Percentiles rank a stretch among this genome's conserved stretches.
phyloP scores from a whole-genome alignment of 2,888 invertebrate genomes.

The Phrixothrix hirtus region DNA sequence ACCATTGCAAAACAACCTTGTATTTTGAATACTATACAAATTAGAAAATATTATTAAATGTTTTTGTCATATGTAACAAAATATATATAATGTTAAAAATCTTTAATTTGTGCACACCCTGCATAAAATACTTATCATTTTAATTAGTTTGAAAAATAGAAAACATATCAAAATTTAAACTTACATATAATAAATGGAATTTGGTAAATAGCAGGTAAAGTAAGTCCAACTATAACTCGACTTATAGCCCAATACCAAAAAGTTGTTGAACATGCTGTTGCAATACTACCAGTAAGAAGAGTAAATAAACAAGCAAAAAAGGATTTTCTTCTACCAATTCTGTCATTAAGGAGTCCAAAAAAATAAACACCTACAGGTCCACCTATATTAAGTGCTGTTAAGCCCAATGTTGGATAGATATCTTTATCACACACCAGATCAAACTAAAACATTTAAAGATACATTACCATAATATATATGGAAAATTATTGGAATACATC shows the following conservation, averaged over 20 bases:
- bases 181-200: slow-evolving; percentile 94
- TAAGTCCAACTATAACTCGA: slow-evolving; percentile 82
- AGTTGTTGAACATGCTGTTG: slow-evolving; percentile 76
- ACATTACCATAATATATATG: neutral
- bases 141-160: no score
- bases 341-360: slow-evolving; percentile 85
- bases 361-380: slow-evolving; percentile 89
- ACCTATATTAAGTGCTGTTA: slow-evolving; percentile 84
- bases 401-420: slow-evolving; percentile 84
- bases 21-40: no score
- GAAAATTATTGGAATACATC: slow-evolving; percentile 74
- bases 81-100: no score
- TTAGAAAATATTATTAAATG: no score
- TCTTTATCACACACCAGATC: slow-evolving; percentile 85
- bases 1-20: no score
- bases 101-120: no score
- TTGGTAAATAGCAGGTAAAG: slow-evolving; percentile 91
- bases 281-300: slow-evolving; percentile 76
- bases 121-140: no score
- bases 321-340: slow-evolving; percentile 81
- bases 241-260: slow-evolving; percentile 85
- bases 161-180: no score
- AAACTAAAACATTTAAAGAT: slow-evolving; percentile 65
- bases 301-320: slow-evolving; percentile 85
- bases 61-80: no score